phyloP scores from a whole-genome alignment of 2,888 invertebrate genomes.

The Lasioglossum lativentre region DNA sequence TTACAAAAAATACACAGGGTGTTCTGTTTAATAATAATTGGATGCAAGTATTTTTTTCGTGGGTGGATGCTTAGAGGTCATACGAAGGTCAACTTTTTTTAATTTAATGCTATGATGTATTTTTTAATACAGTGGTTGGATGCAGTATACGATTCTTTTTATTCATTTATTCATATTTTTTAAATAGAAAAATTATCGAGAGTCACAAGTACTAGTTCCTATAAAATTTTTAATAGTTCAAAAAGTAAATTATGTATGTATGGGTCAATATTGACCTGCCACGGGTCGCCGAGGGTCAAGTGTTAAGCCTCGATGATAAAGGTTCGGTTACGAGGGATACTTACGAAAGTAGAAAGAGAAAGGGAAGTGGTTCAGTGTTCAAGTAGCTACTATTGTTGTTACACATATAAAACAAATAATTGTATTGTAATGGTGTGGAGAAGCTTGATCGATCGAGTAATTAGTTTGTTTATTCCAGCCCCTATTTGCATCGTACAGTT shows the following conservation, averaged over 20 bases:
- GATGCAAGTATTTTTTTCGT: neutral
- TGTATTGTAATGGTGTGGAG: constrained; percentile 15
- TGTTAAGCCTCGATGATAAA: neutral
- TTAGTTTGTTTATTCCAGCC: constrained; percentile 16
- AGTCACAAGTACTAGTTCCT: too few species aligned
- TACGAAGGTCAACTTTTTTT: neutral
- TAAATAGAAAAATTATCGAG: too few species aligned
- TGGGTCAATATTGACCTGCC: neutral
- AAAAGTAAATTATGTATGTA: neutral
- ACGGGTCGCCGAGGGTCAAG: neutral
- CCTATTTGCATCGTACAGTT: constrained; percentile 22
- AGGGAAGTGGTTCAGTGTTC: neutral
- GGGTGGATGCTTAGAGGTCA: too few species aligned
- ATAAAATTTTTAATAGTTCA: neutral
- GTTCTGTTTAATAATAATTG: neutral
- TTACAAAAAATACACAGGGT: neutral
- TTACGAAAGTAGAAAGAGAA: neutral
- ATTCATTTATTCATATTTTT: too few species aligned
- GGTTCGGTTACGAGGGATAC: neutral
- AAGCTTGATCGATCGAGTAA: neutral
- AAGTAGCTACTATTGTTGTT: constrained; percentile 25
- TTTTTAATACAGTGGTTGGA: too few species aligned
- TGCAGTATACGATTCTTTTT: too few species aligned
- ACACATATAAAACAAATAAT: constrained; percentile 34
- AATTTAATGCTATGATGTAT: too few species aligned